Conservation (phyloP, 2,797 vertebrate genomes). For the Chelidonichthys spinosus region DNA sequence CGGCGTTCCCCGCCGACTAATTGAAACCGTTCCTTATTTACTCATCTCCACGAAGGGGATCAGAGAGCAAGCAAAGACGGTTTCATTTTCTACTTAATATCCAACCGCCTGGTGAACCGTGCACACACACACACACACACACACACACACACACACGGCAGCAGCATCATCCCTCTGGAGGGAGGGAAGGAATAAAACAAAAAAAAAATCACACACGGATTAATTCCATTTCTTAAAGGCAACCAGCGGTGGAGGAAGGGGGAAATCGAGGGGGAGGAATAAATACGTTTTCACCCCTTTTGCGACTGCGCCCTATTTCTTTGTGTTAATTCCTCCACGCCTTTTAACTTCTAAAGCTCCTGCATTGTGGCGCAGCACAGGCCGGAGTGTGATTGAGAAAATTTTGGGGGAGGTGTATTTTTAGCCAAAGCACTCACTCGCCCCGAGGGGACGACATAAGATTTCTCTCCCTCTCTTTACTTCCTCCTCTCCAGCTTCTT, state of each 20-base stretch:
- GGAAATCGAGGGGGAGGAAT: constrained; percentile 3
- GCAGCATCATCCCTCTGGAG: constrained; percentile 50
- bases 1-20: constrained; percentile 75
- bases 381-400: constrained; percentile 81
- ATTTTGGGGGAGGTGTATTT: constrained; percentile 73
- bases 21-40: constrained; percentile 85
- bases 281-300: constrained; percentile 48
- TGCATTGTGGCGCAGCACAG: constrained; percentile 62
- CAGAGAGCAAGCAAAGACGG: constrained; percentile 59
- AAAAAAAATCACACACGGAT: constrained; percentile 80
- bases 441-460: constrained; percentile 70
- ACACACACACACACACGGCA: too few relatives aligned
- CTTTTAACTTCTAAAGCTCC: constrained; percentile 71
- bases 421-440: constrained; percentile 69
- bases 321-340: constrained; percentile 77
- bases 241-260: constrained; percentile 35
- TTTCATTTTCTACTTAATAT: constrained; percentile 71
- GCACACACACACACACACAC: constrained; percentile 1
- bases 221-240: constrained; percentile 77
- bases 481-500: constrained; percentile 51
- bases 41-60: constrained; percentile 74
- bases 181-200: constrained; percentile 15
- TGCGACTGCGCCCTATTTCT: constrained; percentile 75
- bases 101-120: constrained; percentile 53
- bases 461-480: constrained; percentile 22